Conservation (phyloP, 1,140 invertebrate species). For the Drosophila guanche region DNA sequence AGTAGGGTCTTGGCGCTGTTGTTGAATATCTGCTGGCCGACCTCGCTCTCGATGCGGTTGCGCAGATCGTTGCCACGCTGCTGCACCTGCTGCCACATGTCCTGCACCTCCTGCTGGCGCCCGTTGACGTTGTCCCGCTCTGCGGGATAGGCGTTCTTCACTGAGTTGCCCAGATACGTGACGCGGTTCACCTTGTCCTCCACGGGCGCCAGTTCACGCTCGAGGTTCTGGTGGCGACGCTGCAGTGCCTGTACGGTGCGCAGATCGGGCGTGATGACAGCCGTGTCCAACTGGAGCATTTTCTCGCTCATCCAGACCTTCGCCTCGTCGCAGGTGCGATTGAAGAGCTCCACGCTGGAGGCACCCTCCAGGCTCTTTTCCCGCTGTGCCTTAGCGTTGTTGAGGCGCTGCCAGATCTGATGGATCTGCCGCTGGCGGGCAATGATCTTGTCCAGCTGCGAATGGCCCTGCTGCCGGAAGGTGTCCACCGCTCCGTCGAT, state of each 20-base stretch:
- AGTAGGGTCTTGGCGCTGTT: conserved; percentile 91
- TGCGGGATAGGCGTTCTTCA: conserved; percentile 95
- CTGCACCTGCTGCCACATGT: conserved; percentile 94
- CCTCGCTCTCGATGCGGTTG: conserved; percentile 93
- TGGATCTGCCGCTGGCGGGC: conserved; percentile 92
- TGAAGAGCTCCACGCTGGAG: conserved; percentile 96
- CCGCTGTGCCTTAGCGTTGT: conserved; percentile 94
- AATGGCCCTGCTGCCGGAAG: conserved; percentile 93
- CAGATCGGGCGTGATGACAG: conserved; percentile 92
- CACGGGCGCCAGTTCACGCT: conserved; percentile 94
- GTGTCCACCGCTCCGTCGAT: conserved; percentile 95
- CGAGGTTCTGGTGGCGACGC: conserved; percentile 94
- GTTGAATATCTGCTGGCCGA: conserved; percentile 97
- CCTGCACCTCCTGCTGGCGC: conserved; percentile 93
- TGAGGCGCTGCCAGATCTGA: conserved; percentile 94
- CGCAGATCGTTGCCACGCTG: conserved; percentile 92
- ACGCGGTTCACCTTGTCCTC: conserved; percentile 95
- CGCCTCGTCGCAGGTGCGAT: conserved; percentile 96
- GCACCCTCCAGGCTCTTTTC: conserved; percentile 96
- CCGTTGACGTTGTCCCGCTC: conserved; percentile 93
- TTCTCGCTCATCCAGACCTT: conserved; percentile 98
- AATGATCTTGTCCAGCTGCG: conserved; percentile 94
- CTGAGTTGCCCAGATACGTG: conserved; percentile 91
- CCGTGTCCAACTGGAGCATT: conserved; percentile 92
- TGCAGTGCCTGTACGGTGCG: conserved; percentile 96